phyloP scores from a whole-genome alignment of 2,113 vertebrate genomes.

The Prochilodus magdalenae region DNA sequence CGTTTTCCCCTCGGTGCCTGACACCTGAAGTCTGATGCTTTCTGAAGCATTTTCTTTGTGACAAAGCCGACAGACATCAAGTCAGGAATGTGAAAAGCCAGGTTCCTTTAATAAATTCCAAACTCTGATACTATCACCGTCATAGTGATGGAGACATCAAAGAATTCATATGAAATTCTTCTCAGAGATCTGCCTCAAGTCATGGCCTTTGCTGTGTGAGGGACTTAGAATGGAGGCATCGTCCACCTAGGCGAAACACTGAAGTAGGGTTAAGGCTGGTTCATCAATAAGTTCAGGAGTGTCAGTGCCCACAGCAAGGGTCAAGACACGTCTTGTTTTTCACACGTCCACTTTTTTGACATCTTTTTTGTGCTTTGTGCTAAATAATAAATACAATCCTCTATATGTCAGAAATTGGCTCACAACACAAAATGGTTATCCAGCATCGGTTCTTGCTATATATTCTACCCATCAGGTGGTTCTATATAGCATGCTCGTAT shows the following conservation, averaged over 20 bases:
- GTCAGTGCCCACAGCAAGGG: too few relatives aligned
- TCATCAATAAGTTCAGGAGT: too few relatives aligned
- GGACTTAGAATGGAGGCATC: constrained; percentile 17
- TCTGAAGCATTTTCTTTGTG: not conserved
- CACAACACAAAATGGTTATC: too few relatives aligned
- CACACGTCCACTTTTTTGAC: too few relatives aligned
- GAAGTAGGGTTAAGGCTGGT: not conserved
- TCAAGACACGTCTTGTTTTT: too few relatives aligned
- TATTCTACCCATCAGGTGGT: too few relatives aligned
- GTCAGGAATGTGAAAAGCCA: not conserved
- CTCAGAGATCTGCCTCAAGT: constrained; percentile 7
- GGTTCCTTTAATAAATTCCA: constrained; percentile 7
- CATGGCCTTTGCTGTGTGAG: not conserved
- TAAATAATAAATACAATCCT: too few relatives aligned
- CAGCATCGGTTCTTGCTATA: too few relatives aligned
- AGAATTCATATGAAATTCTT: not conserved
- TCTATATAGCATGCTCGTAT: too few relatives aligned
- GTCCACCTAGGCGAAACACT: not conserved
- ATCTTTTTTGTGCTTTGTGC: too few relatives aligned
- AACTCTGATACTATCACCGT: not conserved
- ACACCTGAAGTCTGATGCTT: constrained; percentile 3
- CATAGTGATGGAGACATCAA: not conserved
- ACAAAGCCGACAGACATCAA: not conserved
- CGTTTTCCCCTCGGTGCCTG: not conserved
- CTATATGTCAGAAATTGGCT: too few relatives aligned